Base-by-base conservation (phyloP, 2,797 vertebrate species). In the Falco columbarius region DNA sequence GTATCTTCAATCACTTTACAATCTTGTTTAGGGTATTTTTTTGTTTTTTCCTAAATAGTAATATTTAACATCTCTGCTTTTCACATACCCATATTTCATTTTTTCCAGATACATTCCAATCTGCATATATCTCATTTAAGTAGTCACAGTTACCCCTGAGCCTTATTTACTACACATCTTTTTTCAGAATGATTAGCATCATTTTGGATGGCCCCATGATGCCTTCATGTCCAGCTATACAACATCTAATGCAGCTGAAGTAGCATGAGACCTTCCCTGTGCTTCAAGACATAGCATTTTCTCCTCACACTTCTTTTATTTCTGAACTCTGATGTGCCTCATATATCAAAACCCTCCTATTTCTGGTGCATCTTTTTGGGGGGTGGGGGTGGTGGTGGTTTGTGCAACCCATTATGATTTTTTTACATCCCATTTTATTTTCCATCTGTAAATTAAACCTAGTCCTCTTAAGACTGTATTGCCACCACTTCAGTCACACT, bases 41-140 rank as follows among this genome's bases (percentile, higher is more conserved):
- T 84, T 47, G 58, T 82, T 90, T 90, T 79, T 90, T 18, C 54
- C 71, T 76, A 52, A 76, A 74, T 56, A 86, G 65, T 82, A 90
- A 74, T 72, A 93, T 93, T 91, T 93, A 96, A 96, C 67, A 81
- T 59, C 67, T 68, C 72, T 51, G 65, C 73, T 97, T 91, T 90
- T 67, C 91, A 81, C 3, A 8, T 47, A 68, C 32, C n/a, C 36
- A 3, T 86, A 80, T 86, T 95, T 90, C 80, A 91, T 85, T 89
- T 87, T 77, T 90, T 81, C 59, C 52, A 77, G 67, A 87, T 71
- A 84, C 40, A 47, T 47, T 89, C 63, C 58, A 44, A 70, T 85
- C 84, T 81, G 76, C 71, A 89, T 63, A 52, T 7, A 83, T 65
- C 63, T 93, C 67, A 88, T 94, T 94, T 84, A 95, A 92, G 71